phyloP scores from a whole-genome alignment of 2,888 invertebrate species.

The Oscheius myriophilus region DNA sequence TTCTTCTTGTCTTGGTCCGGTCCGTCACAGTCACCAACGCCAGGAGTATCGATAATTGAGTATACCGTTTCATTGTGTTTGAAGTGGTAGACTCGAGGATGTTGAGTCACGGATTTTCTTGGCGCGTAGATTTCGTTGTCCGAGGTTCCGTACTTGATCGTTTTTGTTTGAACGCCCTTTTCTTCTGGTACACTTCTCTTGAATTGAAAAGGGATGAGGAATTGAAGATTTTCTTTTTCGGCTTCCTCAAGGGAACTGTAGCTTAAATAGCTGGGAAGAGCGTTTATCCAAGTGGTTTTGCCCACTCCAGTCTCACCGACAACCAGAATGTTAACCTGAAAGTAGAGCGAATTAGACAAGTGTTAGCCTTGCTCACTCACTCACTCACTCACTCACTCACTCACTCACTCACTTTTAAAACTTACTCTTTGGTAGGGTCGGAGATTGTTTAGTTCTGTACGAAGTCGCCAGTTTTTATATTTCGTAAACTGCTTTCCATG shows the following conservation, averaged over 20 bases:
- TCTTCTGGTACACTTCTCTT: no score
- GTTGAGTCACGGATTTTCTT: neutral
- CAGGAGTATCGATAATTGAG: slow-evolving; percentile 9
- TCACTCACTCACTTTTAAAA: no score
- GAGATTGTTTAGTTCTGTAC: no score
- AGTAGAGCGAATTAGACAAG: neutral
- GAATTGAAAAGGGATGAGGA: slow-evolving; percentile 3
- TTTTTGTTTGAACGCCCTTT: neutral
- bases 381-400: no score
- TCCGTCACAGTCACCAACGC: slow-evolving; percentile 7
- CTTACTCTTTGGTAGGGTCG: no score
- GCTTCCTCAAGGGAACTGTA: slow-evolving; percentile 1
- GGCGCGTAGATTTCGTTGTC: slow-evolving; percentile 4
- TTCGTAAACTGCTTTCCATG: neutral
- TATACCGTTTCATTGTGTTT: neutral
- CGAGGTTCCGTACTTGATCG: neutral
- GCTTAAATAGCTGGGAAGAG: slow-evolving; percentile 1
- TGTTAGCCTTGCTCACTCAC: no score
- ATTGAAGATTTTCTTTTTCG: neutral
- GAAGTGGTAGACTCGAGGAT: slow-evolving; percentile 1
- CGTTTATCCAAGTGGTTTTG: slow-evolving; percentile 13
- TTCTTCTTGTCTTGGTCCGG: slow-evolving; percentile 5
- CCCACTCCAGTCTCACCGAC: slow-evolving; percentile 8
- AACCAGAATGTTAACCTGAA: slow-evolving; percentile 9
- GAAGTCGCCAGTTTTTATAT: no score